These are phyloP conservation scores for Philereme transversata DNA, from an alignment of 2,888 invertebrate genomes.

Conservation along the genomic window DNA sequence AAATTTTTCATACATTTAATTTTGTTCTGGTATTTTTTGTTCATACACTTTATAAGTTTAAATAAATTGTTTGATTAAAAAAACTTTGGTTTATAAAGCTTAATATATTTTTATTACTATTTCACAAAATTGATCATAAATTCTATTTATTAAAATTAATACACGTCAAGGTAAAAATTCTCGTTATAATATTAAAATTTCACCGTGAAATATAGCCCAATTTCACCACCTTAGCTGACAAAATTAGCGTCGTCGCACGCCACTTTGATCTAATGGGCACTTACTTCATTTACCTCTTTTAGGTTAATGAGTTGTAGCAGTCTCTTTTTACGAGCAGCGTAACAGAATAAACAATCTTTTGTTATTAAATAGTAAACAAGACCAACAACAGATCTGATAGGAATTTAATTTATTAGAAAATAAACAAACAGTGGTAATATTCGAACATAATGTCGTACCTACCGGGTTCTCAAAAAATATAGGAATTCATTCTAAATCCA, in stretches of 20 bases:
- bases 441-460: no score
- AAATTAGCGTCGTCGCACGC: slow-evolving; percentile 25
- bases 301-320: not conserved
- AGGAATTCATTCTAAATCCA: no score
- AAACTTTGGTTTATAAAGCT: not conserved
- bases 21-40: no score
- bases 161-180: slow-evolving; percentile 8
- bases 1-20: no score
- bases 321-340: not conserved
- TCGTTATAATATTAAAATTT: slow-evolving; percentile 1
- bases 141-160: slow-evolving; percentile 6
- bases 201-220: slow-evolving; percentile 25
- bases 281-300: slow-evolving; percentile 6
- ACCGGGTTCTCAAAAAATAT: no score
- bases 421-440: no score
- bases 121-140: not conserved
- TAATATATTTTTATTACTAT: not conserved
- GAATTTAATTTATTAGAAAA: no score
- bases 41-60: no score
- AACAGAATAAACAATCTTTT: not conserved
- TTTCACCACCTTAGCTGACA: slow-evolving; percentile 13
- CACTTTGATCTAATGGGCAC: slow-evolving; percentile 10
- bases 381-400: no score
- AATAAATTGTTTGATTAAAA: not conserved
- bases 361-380: not conserved